Conservation (phyloP, 2,113 vertebrate species). For the Vicugna pacos region DNA sequence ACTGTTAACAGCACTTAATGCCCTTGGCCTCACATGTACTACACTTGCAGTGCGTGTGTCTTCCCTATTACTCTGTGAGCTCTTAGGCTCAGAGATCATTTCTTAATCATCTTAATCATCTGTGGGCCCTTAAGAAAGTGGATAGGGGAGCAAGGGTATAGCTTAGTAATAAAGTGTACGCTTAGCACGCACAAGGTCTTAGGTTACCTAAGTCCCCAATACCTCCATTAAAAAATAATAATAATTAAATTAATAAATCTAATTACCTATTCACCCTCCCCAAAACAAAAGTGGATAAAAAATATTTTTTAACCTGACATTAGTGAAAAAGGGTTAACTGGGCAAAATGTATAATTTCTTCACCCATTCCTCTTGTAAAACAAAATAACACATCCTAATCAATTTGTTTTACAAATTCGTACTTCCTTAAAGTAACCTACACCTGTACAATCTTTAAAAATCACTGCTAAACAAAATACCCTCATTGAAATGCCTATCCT, state of each 20-base stretch:
- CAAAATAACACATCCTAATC: not conserved
- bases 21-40: not conserved
- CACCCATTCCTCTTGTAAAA: not conserved
- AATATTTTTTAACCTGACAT: not conserved
- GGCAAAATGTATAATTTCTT: not conserved
- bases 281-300: not conserved
- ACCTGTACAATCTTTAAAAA: not conserved
- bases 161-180: no score
- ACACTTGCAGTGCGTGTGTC: not conserved
- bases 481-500: not conserved
- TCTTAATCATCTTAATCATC: not conserved
- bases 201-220: no score
- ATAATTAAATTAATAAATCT: no score
- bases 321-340: not conserved
- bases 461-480: not conserved
- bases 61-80: not conserved
- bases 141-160: no score
- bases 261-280: no score
- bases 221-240: no score
- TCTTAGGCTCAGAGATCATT: not conserved
- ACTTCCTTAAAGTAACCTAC: slow-evolving; percentile 13
- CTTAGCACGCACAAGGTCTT: no score
- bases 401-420: slow-evolving; percentile 27
- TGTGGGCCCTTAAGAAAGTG: not conserved
- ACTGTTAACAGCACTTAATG: not conserved